These are phyloP conservation scores for Ceratitis capitata DNA, from an alignment of 1,140 invertebrate genomes.

Conservation along the genomic window DNA sequence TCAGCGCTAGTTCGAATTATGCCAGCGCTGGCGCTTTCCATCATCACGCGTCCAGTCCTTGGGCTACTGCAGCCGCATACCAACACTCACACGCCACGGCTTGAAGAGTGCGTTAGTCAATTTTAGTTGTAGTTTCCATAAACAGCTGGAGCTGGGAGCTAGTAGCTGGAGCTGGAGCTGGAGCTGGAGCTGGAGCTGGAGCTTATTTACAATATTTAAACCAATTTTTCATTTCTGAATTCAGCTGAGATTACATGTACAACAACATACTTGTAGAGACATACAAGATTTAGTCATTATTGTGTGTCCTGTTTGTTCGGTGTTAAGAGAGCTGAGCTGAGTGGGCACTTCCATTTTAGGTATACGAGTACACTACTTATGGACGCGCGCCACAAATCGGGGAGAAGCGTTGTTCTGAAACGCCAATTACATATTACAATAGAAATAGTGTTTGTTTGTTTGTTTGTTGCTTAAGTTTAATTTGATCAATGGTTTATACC, in stretches of 20 bases:
- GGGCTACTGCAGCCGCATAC: slow-evolving; percentile 52
- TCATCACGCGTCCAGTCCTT: slow-evolving; percentile 56
- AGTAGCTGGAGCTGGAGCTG: not conserved
- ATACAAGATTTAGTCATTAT: not conserved
- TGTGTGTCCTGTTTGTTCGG: not conserved
- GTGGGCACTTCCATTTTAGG: too few species aligned
- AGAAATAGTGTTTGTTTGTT: too few species aligned
- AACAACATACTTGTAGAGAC: too few species aligned
- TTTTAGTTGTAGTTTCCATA: not conserved
- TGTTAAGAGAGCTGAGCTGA: too few species aligned
- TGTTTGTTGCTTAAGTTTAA: slow-evolving; percentile 25
- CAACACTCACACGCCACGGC: slow-evolving; percentile 59
- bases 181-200: too few species aligned
- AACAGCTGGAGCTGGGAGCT: not conserved
- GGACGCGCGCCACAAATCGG: too few species aligned
- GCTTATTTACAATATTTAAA: not conserved
- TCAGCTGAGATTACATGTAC: not conserved
- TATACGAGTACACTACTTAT: too few species aligned
- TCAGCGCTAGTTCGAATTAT: slow-evolving; percentile 49
- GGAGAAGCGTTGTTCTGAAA: too few species aligned
- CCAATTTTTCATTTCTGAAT: not conserved
- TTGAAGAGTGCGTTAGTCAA: slow-evolving; percentile 38
- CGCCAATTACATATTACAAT: too few species aligned
- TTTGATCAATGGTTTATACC: too few species aligned
- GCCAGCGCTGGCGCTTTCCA: slow-evolving; percentile 42